Evolutionary conservation across 2,113 vertebrate genomes (phyloP), one percentile per base, ranked within the genome.

Genomic region (Panurus biarmicus): DNA sequence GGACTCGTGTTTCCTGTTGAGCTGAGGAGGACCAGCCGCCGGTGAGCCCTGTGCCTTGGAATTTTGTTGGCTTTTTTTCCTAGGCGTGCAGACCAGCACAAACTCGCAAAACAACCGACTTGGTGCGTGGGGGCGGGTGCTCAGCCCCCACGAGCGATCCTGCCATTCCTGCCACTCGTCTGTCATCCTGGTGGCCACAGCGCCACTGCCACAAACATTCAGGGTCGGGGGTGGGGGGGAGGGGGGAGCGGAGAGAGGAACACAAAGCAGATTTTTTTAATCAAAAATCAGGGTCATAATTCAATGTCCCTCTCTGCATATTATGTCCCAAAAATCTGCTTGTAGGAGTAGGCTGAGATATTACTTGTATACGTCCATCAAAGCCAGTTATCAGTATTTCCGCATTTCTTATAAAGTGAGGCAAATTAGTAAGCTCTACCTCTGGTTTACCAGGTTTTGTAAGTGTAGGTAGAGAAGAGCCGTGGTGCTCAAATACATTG

Each of bases 331-430:
- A 61, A 61, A 75, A 60, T 21, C n/a, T 35, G 23, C 25, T 40
- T 1, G 0, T 16, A 45, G 62, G 18, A 6, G 25, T 10, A n/a
- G 10, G 42, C 65, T 54, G 69, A 64, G 33, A 10, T 33, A 31
- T 1, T 14, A 17, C 18, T 6, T 17, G 4, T 4, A 4, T 5
- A 12, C 0, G 0, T 9, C 71, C 51, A 21, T 45, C 72, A 56
- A 60, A 58, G 72, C 21, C 60, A 13, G 14, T 3, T 3, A 8
- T 16, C 33, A 0, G 0, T 33, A 7, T 36, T 48, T 60, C 26
- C 0, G 0, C 38, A 33, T 44, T 40, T 72, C 48, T 44, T 11
- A 29, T 11, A 22, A 58, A 78, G 50, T 1, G 2, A 7, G 20
- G 14, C 9, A 24, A 54, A 45, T 20, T 1, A 36, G 12, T 31